These are phyloP conservation scores for Meloidogyne exigua DNA, from an alignment of 1,140 invertebrate genomes.

Conservation along the genomic window DNA sequence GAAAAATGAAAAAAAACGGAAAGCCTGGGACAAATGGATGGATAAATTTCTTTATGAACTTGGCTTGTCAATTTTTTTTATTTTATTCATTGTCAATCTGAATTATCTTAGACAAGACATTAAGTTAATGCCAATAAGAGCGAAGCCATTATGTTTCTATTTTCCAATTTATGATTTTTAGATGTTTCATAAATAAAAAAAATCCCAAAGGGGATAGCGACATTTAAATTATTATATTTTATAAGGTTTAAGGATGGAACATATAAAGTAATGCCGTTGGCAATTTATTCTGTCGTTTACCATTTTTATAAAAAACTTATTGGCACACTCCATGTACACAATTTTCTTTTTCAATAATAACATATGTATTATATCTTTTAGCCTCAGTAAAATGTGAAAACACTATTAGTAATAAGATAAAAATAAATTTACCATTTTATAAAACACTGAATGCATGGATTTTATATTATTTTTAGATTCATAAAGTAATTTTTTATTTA, in stretches of 20 bases:
- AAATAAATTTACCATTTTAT: no score
- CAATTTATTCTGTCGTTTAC: not conserved
- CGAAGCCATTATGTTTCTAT: not conserved
- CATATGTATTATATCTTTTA: no score
- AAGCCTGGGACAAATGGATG: not conserved
- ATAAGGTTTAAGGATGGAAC: not conserved
- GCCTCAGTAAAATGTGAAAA: no score
- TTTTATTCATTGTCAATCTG: not conserved
- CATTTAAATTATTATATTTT: not conserved
- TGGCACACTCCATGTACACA: not conserved
- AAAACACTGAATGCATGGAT: no score
- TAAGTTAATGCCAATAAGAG: not conserved
- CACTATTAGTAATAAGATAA: no score
- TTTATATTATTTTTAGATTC: no score
- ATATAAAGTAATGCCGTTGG: not conserved
- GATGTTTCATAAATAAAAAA: not conserved
- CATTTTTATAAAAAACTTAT: not conserved
- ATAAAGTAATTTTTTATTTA: no score
- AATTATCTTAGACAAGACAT: no score
- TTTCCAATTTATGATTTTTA: no score
- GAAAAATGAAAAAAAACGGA: not conserved
- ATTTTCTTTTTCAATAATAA: not conserved
- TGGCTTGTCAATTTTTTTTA: not conserved
- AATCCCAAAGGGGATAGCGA: not conserved
- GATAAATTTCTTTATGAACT: not conserved